A percentile compares a stretch with the other conserved stretches of the same genome.
Conservation (phyloP, 2,797 vertebrate genomes). For the Pelochelys cantorii region DNA sequence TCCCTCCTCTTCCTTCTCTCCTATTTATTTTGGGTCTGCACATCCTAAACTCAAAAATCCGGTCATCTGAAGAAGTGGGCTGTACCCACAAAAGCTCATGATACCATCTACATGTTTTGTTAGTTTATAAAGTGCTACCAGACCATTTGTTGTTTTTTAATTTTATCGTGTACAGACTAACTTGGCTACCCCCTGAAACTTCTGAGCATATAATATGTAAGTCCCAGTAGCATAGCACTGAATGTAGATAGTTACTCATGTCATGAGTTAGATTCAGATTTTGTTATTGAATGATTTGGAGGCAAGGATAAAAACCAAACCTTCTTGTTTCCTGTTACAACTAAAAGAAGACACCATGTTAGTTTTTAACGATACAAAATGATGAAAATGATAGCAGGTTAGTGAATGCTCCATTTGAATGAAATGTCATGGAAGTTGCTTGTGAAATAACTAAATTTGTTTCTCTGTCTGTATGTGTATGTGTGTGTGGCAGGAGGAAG, state of each 20-base stretch:
- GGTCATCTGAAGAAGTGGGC: no score
- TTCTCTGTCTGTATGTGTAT: background rate
- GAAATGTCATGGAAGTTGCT: background rate
- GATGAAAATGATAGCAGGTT: background rate
- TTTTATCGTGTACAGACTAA: no score
- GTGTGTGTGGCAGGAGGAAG: fast-evolving
- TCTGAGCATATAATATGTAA: fast-evolving
- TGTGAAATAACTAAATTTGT: background rate
- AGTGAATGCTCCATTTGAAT: background rate
- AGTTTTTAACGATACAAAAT: background rate
- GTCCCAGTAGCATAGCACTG: background rate
- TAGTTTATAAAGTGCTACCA: no score
- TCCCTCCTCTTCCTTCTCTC: no score
- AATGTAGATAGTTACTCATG: background rate
- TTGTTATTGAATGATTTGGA: background rate
- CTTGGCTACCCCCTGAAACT: no score
- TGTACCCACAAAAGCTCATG: no score
- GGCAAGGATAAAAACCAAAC: background rate
- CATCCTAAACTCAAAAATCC: no score
- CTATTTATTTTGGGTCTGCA: background rate
- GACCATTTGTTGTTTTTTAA: no score
- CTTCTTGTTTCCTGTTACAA: background rate
- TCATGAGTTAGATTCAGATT: background rate
- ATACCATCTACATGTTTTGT: no score
- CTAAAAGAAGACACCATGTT: background rate